These are phyloP conservation scores for Lepidurus packardi DNA, from an alignment of 1,140 invertebrate species.

Conservation along the genomic window DNA sequence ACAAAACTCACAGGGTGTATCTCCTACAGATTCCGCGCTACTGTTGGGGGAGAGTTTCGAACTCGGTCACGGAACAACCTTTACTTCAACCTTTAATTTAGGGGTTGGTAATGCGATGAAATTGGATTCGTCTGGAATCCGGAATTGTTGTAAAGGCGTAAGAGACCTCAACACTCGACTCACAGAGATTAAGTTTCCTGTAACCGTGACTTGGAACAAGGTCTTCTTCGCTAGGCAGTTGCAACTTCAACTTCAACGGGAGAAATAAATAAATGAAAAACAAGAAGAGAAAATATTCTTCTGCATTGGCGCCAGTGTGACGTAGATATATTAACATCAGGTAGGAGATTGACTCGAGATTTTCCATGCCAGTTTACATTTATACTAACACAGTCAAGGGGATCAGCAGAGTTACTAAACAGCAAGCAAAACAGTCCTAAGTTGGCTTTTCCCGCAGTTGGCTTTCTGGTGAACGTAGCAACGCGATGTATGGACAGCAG, in stretches of 20 bases:
- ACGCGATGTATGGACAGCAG: not conserved
- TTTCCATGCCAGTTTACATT: not conserved
- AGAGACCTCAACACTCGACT: not conserved
- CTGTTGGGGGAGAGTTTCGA: not conserved
- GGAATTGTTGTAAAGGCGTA: conserved; percentile 2
- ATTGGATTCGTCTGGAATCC: not conserved
- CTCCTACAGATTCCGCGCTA: not conserved
- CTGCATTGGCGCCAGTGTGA: not conserved
- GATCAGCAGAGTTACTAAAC: too few species aligned
- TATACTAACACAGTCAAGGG: not conserved
- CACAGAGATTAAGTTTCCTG: not conserved
- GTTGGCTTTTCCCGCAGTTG: not conserved
- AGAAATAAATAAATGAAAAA: too few species aligned
- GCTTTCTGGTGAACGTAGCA: not conserved
- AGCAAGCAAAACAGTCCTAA: not conserved
- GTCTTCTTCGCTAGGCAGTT: not conserved
- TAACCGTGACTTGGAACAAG: conserved; percentile 13
- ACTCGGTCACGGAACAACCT: not conserved
- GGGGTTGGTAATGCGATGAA: not conserved
- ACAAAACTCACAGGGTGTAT: not conserved
- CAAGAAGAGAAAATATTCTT: not conserved
- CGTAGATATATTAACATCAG: not conserved
- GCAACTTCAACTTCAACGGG: not conserved
- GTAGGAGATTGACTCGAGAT: not conserved
- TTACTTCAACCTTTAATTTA: not conserved